Evolutionary conservation across 2,113 vertebrate genomes (phyloP), one percentile per base, ranked within the genome.

Genomic region (Polyodon spathula): DNA sequence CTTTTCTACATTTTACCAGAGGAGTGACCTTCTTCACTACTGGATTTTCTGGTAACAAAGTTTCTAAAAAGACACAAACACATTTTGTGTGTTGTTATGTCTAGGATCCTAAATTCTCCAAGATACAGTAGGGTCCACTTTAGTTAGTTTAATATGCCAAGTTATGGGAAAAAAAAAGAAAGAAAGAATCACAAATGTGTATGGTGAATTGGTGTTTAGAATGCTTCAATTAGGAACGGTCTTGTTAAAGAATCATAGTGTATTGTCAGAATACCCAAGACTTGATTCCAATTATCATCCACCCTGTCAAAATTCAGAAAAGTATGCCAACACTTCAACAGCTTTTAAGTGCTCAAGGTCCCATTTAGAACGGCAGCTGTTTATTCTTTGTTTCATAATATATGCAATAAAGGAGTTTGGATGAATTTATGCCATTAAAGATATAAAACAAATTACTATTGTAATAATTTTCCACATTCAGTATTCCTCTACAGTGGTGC

Each of bases 361-460:
- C 40, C 53, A 51, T 78, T 82, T 81, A 74, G 78, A 77, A 66
- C 70, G 69, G 8, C 44, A 66, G 73, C 79, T 83, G 80, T 79
- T 88, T 83, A 72, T 75, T 62, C 77, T 71, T 81, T 10, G 81
- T 74, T 37, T 50, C 72, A 63, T 68, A 70, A 48, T 67, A 68
- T 71, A 59, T 55, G 72, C 75, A 78, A 74, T 81, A 79, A 80
- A 73, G 77, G 75, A 77, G 60, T 53, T 62, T 37, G 27, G 68
- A 69, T 63, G 60, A 65, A 69, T 68, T 71, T 74, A 54, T 56
- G 42, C 64, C 73, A 71, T 75, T 82, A 82, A 71, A 74, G 73
- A 70, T 79, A 79, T 74, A 73, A 79, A 78, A 80, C 84, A 84
- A 86, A 84, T 81, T 72, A 78, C 76, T 78, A 75, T 81, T 81